Conservation (phyloP, 2,888 invertebrate genomes). For the Capitulum mitella region DNA sequence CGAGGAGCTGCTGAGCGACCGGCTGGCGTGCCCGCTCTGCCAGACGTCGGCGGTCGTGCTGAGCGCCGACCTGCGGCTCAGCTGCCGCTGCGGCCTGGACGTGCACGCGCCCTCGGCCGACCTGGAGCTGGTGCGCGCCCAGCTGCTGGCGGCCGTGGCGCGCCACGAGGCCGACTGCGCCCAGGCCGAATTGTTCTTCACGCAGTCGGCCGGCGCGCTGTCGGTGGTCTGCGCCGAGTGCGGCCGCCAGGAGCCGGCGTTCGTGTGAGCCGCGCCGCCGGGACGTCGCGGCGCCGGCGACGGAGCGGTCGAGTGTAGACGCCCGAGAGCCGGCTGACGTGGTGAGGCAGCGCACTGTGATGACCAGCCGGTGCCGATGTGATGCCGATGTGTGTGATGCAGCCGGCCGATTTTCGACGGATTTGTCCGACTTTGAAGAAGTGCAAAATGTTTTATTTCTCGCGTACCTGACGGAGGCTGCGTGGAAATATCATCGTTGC, state of each 20-base stretch:
- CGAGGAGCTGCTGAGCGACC: neutral
- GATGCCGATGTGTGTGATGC: no score
- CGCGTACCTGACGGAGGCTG: no score
- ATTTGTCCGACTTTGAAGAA: no score
- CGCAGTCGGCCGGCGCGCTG: neutral
- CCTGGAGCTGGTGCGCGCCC: neutral
- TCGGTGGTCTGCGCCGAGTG: neutral
- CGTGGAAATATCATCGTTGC: no score
- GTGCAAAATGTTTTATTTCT: no score
- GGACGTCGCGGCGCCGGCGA: no score
- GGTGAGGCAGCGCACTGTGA: no score
- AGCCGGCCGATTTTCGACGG: no score
- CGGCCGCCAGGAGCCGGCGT: neutral
- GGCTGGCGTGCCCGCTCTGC: neutral
- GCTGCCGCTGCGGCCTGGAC: conserved; percentile 11
- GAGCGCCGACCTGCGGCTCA: neutral
- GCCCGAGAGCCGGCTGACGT: no score
- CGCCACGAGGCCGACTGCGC: neutral
- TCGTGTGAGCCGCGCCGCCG: no score
- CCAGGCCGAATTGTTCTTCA: conserved; percentile 8
- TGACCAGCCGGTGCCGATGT: no score
- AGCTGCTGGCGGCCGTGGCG: neutral
- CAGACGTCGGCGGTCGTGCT: neutral
- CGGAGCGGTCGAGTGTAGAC: no score
- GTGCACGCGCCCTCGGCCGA: neutral